Evolutionary conservation across 2,113 vertebrate species (phyloP), one percentile per base, ranked within the genome.

Genomic region (Nycticebus coucang): DNA sequence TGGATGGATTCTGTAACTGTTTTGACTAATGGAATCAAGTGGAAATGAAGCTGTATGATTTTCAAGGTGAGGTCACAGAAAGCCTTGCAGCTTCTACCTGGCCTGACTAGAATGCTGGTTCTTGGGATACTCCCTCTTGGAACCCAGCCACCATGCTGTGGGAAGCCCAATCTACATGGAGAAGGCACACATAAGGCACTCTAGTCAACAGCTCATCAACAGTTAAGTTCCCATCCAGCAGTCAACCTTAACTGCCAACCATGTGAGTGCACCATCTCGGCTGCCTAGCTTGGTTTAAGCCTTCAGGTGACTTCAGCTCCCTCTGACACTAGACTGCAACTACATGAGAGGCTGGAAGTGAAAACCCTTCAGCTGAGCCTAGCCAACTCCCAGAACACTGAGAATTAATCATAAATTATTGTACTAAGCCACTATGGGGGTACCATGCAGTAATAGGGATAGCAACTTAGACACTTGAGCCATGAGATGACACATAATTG

Each of bases 371-470:
- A 93, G 74, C 66, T 82, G 41, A 92, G 53, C 66, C 33, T 18
- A 87, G 71, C 53, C 41, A 94, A 88, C 26, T 93, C 72, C 78
- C 18, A 91, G 74, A 96, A 74, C 50, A 66, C 26, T 66, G 33
- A 91, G 35, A 87, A 57, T 84, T 53, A 80, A 41, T 83, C 74
- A 71, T 62, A 60, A 85, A 30, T 18, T 45, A 17, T 59, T 21
- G 24, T 87, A 80, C 41, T 55, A 37, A 35, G 30, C 57, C 68
- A 37, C 30, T 77, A 53, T 83, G 30, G 86, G 33, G 17, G 3
- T 22, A 41, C 24, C 33, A 83, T 12, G 7, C 4, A 21, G 33
- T 30, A 92, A 68, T 14, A 83, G 28, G 69, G 75, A 64, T 1
- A 60, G 35, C 75, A 89, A 41, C n/a, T 93, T 85, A 87, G 87